Evolutionary conservation across 35 echinoderm and acorn worm genomes (phyloP).

Genomic region (Diadema setosum): DNA sequence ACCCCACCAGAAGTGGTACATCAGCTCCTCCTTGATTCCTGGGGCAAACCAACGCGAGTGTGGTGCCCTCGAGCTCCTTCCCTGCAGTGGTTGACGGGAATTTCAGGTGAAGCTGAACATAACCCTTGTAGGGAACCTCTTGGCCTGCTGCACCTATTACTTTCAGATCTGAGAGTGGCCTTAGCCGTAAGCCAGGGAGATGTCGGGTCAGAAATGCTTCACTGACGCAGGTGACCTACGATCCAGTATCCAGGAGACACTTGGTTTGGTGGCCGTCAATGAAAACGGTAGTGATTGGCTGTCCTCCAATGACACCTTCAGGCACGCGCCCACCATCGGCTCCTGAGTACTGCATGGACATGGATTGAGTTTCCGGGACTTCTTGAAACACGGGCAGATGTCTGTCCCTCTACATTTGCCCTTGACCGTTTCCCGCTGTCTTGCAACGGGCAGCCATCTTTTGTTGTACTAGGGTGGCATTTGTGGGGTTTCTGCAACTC

Average conservation of each 20-base stretch:
- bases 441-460: not conserved
- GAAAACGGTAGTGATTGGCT: not conserved
- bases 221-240: slow-evolving; percentile 41
- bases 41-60: slow-evolving; percentile 14
- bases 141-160: slow-evolving; percentile 37
- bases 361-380: no score
- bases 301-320: not conserved
- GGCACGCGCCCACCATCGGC: not conserved
- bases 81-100: not conserved
- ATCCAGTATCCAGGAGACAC: slow-evolving; percentile 48
- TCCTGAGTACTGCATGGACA: not conserved
- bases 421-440: slow-evolving; percentile 10
- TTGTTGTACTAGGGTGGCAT: slow-evolving; percentile 36
- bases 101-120: not conserved
- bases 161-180: slow-evolving; percentile 7
- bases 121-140: slow-evolving; percentile 25
- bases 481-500: not conserved
- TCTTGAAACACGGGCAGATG: not conserved
- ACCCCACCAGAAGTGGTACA: not conserved
- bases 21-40: not conserved
- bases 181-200: not conserved
- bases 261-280: slow-evolving; percentile 16
- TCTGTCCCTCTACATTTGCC: not conserved
- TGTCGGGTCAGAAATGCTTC: not conserved
- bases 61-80: not conserved